phyloP scores from a whole-genome alignment of 2,797 vertebrate species.

The Botia kubotai region DNA sequence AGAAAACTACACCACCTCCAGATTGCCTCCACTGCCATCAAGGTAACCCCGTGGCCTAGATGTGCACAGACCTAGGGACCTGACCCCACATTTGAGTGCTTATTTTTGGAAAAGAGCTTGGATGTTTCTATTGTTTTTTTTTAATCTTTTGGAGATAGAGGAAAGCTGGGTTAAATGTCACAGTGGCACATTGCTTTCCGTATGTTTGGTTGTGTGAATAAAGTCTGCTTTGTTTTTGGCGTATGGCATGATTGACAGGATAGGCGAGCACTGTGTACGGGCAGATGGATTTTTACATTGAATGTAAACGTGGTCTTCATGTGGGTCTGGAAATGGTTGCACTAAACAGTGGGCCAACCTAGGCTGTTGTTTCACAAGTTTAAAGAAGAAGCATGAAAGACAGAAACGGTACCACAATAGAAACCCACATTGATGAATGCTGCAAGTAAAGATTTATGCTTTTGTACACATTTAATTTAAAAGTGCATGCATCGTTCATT shows the following conservation, averaged over 20 bases:
- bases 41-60: conserved; percentile 75
- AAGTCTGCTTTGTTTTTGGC: neutral
- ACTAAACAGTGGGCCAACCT: no score
- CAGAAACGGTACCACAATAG: no score
- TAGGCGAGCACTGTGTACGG: no score
- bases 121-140: conserved; percentile 55
- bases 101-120: conserved; percentile 58
- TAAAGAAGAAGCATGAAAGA: no score
- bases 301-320: no score
- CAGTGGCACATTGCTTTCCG: neutral
- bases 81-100: conserved; percentile 47
- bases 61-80: conserved; percentile 56
- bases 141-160: conserved; percentile 41
- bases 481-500: no score
- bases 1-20: conserved; percentile 95
- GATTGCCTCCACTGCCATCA: conserved; percentile 95
- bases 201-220: conserved; percentile 1
- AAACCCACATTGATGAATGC: no score
- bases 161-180: conserved; percentile 23
- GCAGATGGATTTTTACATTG: no score
- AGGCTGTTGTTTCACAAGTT: no score
- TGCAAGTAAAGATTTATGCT: no score
- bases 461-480: no score
- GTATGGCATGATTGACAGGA: neutral
- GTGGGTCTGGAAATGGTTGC: no score